Evolutionary conservation across 2,113 vertebrate genomes (phyloP).

Genomic region (Smithornis capensis): DNA sequence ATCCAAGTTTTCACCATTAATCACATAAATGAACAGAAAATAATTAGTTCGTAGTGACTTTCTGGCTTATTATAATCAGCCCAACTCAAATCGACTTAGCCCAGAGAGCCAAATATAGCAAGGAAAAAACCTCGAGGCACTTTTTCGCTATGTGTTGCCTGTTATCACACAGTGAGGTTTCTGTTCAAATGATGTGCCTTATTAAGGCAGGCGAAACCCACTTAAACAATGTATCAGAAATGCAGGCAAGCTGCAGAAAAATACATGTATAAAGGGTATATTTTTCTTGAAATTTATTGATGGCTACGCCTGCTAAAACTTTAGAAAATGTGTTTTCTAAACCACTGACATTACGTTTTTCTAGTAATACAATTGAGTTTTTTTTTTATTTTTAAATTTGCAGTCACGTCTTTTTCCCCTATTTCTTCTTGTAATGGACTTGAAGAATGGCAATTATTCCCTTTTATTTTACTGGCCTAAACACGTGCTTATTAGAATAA

Average conservation of each 20-base stretch:
- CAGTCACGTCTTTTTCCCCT: neutral
- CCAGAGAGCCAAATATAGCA: conserved; percentile 65
- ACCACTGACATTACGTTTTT: conserved; percentile 1
- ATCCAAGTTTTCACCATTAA: conserved; percentile 73
- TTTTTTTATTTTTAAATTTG: neutral
- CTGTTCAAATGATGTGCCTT: conserved; percentile 62
- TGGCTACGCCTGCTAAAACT: conserved; percentile 30
- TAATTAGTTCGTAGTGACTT: conserved; percentile 70
- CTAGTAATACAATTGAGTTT: neutral
- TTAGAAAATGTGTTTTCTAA: conserved; percentile 38
- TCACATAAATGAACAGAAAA: conserved; percentile 75
- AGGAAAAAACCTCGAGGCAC: conserved; percentile 56
- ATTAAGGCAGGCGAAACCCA: conserved; percentile 60
- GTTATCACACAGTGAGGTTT: conserved; percentile 56
- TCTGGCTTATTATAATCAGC: conserved; percentile 70
- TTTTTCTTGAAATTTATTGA: conserved; percentile 41
- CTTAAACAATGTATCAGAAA: conserved; percentile 61
- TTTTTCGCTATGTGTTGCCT: conserved; percentile 49
- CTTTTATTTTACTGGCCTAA: conserved; percentile 56
- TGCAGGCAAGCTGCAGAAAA: conserved; percentile 39
- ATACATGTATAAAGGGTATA: conserved; percentile 13
- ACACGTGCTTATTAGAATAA: conserved; percentile 58
- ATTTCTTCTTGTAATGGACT: neutral
- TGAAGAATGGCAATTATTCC: conserved; percentile 44
- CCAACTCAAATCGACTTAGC: conserved; percentile 68